Evolutionary conservation across 2,797 vertebrate species (phyloP), one percentile per base, ranked within the genome.

Genomic region (Epinephelus awoara): DNA sequence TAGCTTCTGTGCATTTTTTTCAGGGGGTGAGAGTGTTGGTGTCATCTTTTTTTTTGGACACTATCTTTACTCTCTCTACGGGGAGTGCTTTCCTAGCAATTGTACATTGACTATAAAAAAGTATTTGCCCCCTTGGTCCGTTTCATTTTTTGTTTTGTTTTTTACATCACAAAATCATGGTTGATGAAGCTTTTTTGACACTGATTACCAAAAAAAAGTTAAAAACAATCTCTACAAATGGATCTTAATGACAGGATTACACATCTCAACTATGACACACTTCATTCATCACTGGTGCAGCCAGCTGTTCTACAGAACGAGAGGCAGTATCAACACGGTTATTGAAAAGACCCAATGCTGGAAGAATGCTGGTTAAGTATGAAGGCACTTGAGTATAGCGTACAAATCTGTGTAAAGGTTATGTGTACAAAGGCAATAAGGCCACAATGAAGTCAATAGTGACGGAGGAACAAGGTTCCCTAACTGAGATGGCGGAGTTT

Each of bases 1-100:
- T 78, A 88, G 82, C 85, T 80, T 86, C 85, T 86, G 85, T 90
- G 87, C 89, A 91, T 85, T 87, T 80, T 42, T 34, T 85, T 80
- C 72, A 52, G 46, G 57, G 59, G 56, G 12, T 3, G 68, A 67
- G 69, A 54, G 69, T 9, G 10, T 59, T 63, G 50, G 42, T 13
- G 27, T 72, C 56, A 10, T 76, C 38, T 34, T 57, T 72, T 47
- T 11, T 19, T 34, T 34, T 34, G 34, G 40, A 79, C 50, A 51
- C 38, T 11, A 21, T 58, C 42, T 62, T 69, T 44, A 59, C 25
- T 52, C 56, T 79, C 57, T 46, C 56, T 75, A 65, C 67, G 23
- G 2, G 51, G 46, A 29, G 64, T 66, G 79, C 42, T 54, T 59
- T 75, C 63, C 70, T 56, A 15, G 21, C 77, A 62, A 54, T 74